Conservation (phyloP, 2,888 invertebrate genomes). For the Acleris literana region DNA sequence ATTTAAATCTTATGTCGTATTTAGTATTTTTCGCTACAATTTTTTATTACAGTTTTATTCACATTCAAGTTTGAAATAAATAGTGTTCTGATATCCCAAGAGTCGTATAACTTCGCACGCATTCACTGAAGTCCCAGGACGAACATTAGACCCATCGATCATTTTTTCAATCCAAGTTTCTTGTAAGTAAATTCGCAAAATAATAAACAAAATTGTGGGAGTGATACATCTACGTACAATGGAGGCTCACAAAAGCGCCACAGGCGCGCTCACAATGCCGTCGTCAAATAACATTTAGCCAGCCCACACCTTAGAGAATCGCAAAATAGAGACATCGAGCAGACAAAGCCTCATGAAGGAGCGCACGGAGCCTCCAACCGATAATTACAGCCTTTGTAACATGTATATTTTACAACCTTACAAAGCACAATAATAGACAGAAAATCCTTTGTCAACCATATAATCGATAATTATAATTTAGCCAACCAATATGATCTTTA, state of each 20-base stretch:
- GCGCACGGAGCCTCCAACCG: conserved; percentile 69
- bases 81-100: conserved; percentile 53
- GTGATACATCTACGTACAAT: conserved; percentile 74
- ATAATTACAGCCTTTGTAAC: conserved; percentile 81
- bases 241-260: conserved; percentile 65
- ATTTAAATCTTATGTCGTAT: too few relatives aligned
- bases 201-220: conserved; percentile 76
- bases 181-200: conserved; percentile 70
- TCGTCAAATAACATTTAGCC: conserved; percentile 83
- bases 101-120: conserved; percentile 75
- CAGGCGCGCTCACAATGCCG: conserved; percentile 77
- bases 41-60: too few relatives aligned
- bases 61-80: not conserved
- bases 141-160: conserved; percentile 69
- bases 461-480: conserved; percentile 49
- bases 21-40: too few relatives aligned
- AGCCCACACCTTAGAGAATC: conserved; percentile 82
- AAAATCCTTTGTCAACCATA: conserved; percentile 54
- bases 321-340: conserved; percentile 79
- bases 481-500: conserved; percentile 1
- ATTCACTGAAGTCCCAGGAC: conserved; percentile 50
- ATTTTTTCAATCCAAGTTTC: conserved; percentile 60
- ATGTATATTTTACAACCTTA: conserved; percentile 63
- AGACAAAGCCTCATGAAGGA: conserved; percentile 65
- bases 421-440: conserved; percentile 62